phyloP scores from a whole-genome alignment of 1,140 invertebrate genomes.

The Adoxophyes honmai region DNA sequence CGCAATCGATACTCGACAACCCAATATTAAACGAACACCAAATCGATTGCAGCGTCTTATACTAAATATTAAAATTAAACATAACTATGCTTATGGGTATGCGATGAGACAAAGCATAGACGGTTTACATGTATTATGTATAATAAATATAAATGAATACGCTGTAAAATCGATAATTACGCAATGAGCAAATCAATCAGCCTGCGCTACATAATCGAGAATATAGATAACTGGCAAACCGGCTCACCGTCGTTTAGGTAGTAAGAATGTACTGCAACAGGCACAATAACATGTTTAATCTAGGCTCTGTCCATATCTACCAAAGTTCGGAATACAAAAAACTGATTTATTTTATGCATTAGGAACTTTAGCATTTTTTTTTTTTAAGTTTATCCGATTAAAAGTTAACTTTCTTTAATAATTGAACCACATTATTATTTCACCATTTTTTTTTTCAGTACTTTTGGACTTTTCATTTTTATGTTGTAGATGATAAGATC shows the following conservation, averaged over 20 bases:
- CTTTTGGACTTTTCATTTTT: too few relatives aligned
- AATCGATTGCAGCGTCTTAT: neutral
- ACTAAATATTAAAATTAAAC: neutral
- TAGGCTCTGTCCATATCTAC: conserved; percentile 18
- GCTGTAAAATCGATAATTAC: neutral
- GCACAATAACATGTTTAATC: conserved; percentile 6
- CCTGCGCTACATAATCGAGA: neutral
- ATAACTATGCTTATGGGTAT: conserved; percentile 16
- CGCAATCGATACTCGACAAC: too few relatives aligned
- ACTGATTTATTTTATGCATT: too few relatives aligned
- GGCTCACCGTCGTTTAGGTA: conserved; percentile 30
- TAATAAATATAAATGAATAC: conserved; percentile 11
- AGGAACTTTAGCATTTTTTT: too few relatives aligned
- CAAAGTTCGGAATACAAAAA: too few relatives aligned
- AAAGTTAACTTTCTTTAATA: too few relatives aligned
- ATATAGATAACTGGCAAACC: too few relatives aligned
- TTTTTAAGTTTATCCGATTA: too few relatives aligned
- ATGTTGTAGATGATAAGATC: too few relatives aligned
- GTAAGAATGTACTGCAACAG: conserved; percentile 36
- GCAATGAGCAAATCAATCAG: neutral
- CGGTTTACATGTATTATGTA: conserved; percentile 13
- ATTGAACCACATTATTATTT: too few relatives aligned
- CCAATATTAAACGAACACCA: neutral
- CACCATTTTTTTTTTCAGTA: too few relatives aligned
- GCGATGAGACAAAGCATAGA: conserved; percentile 34